Base-by-base conservation (phyloP, 2,797 vertebrate species). In the Bovichtus variegatus region DNA sequence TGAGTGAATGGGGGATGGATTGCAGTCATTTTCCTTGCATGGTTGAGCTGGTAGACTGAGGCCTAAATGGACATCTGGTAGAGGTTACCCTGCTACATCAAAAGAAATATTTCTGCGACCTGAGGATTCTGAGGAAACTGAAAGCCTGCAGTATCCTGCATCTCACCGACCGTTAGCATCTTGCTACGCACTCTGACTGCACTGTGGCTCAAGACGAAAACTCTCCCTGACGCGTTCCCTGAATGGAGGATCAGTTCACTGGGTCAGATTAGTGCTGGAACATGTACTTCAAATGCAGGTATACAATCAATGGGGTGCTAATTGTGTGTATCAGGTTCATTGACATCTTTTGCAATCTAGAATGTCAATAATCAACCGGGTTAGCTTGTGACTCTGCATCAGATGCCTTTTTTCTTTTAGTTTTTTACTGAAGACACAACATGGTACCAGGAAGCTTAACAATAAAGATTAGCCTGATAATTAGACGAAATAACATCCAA, bases 21-120 rank as follows among this genome's bases (percentile, higher is more conserved):
- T 84, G 57, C 74, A 69, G 71, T 67, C 38, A 81, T 83, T 81
- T 69, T 73, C 57, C 49, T 46, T 31, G 59, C 72, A 87, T 72
- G 85, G 68, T 59, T 84, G 65, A 70, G 29, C 72, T 82, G 46
- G 41, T 60, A 2, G 61, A 55, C 70, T 16, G 34, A 57, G 55
- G 47, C 71, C 67, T 68, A 71, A 76, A 76, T 55, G 66, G 74
- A 65, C 93, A 93, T 94, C 89, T 94, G 93, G 87, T 91, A 89
- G 82, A 90, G 69, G 78, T 94, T 94, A 91, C 74, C 31, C 60
- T 23, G 61, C 75, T 46, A 90, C 90, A 93, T 94, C 92, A 94
- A 93, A 94, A 80, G 71, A 53, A 55, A 51, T 71, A 89, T 80
- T 84, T 80, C 59, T 88, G 70, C 91, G 76, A 76, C 16, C 64